Base-by-base conservation (phyloP, 2,113 vertebrate species). In the Petrocephalus zakoni region DNA sequence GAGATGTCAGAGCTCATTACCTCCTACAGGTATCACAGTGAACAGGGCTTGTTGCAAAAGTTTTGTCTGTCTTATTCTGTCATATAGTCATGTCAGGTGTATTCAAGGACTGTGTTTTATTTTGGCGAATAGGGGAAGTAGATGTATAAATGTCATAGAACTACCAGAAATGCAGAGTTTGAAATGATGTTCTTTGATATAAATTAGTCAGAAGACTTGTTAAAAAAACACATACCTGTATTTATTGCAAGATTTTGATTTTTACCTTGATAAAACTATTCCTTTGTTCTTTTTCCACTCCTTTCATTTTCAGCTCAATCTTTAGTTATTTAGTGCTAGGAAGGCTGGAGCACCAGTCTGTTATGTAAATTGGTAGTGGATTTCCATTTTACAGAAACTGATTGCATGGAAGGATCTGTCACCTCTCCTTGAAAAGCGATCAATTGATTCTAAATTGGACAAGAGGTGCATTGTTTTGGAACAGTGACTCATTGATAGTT, bases 1-100 rank as follows among this genome's bases (percentile, higher is more conserved):
- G 72, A 78, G 34, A 78, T 78, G 72, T 78, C 29, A 78, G 72
- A 78, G 72, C 72, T 78, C 72, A 78, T 78, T 78, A 17, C 72
- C 6, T 78, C 61, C 61, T 68, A 68, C 61, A 42, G 34, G 11
- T 78, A 78, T 78, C 72, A 78, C 34, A 78, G 72, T 17, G 34
- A 78, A 78, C 15, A 78, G 72, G 34, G 34, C 72, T 78, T 78
- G 72, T 78, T 78, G 29, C 13, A 19, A 42, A 78, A 42, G 15
- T 29, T 68, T 68, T 78, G 68, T 34, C 72, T 78, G 29, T 78
- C 15, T 78, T 37, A 78, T 42, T 75, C 68, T 78, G 72, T 42
- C 34, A 19, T 75, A 75, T 78, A 37, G 72, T 34, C 72, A 42
- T 78, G 34, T 78, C 72, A 42, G 34, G 34, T 42, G 53, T 55